Evolutionary conservation across 2,888 invertebrate species (phyloP).

Genomic region (Melanophora roralis): DNA sequence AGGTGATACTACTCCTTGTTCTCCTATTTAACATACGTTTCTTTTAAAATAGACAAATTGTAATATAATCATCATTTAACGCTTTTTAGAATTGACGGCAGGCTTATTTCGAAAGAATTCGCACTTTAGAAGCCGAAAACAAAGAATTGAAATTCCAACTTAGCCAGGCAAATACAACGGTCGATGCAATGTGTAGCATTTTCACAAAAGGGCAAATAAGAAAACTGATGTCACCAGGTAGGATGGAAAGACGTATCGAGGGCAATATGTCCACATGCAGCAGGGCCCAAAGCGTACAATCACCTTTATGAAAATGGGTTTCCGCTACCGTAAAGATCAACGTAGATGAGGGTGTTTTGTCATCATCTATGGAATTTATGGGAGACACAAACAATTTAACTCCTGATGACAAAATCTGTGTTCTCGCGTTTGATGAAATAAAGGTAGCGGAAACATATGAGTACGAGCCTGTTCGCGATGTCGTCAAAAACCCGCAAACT

Average conservation of each 20-base stretch:
- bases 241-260: neutral
- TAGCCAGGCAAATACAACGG: neutral
- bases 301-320: conserved; percentile 21
- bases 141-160: neutral
- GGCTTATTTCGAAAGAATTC: neutral
- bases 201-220: neutral
- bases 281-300: conserved; percentile 9
- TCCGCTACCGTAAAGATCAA: neutral
- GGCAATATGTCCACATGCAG: neutral
- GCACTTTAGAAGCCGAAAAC: neutral
- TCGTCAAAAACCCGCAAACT: neutral
- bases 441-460: neutral
- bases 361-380: conserved; percentile 1
- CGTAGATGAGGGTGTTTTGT: neutral
- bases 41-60: too few species aligned
- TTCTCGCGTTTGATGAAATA: neutral
- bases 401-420: conserved; percentile 7
- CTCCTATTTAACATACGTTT: too few species aligned
- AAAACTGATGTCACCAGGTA: neutral
- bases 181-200: neutral
- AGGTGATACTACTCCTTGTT: too few species aligned
- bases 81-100: too few species aligned
- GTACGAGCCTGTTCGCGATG: neutral
- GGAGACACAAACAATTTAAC: neutral
- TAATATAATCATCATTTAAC: too few species aligned